Evolutionary conservation across 2,888 invertebrate genomes (phyloP).

Genomic region (Macropis europaea): DNA sequence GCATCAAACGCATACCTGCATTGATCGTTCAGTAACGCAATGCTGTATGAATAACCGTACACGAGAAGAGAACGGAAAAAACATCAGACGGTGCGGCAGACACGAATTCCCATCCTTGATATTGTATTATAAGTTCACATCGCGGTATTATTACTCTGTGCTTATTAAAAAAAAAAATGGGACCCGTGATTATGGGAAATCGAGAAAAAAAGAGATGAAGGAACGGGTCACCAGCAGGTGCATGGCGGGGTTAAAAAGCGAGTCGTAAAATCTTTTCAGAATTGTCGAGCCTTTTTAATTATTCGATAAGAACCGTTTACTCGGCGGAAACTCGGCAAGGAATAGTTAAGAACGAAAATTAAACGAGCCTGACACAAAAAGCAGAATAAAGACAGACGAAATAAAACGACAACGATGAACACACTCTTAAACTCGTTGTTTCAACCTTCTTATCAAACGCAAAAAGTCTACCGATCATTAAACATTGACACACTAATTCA

Average conservation of each 20-base stretch:
- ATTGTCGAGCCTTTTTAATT: conserved; percentile 21
- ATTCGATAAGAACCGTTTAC: conserved; percentile 11
- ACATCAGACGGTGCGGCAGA: neutral
- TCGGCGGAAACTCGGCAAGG: conserved; percentile 6
- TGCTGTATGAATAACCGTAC: conserved; percentile 24
- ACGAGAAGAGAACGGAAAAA: neutral
- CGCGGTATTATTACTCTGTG: conserved; percentile 1
- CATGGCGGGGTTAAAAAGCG: neutral
- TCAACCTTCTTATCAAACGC: no score
- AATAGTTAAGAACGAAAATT: conserved; percentile 1
- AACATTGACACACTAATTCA: no score
- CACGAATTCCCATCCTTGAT: conserved; percentile 1
- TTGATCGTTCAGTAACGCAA: conserved; percentile 23
- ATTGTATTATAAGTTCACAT: neutral
- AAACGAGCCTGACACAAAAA: conserved; percentile 6
- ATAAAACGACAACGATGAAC: neutral
- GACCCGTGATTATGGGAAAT: neutral
- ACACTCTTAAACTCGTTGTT: neutral
- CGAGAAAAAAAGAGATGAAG: neutral
- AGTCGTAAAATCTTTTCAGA: neutral
- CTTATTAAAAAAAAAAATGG: conserved; percentile 2
- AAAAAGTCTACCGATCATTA: no score
- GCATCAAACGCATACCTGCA: conserved; percentile 6
- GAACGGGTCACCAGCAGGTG: neutral
- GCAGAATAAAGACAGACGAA: neutral